These are phyloP conservation scores for Scophthalmus maximus DNA, from an alignment of 2,113 vertebrate species.

Conservation along the genomic window DNA sequence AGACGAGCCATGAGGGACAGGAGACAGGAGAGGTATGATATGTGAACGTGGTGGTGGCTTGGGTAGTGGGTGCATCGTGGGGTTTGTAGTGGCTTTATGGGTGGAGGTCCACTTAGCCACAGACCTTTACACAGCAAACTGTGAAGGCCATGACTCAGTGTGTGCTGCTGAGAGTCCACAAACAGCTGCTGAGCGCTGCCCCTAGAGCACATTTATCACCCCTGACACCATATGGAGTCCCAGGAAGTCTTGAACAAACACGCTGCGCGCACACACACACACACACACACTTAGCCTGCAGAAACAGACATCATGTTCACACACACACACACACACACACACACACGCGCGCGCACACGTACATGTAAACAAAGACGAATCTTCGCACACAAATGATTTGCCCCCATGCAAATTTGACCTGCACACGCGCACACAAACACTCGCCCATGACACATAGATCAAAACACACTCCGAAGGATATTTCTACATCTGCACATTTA, in stretches of 20 bases:
- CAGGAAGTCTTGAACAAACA: slow-evolving; percentile 44
- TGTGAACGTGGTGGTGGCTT: background rate
- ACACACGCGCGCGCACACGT: too few relatives aligned
- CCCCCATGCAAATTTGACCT: background rate
- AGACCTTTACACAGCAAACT: slow-evolving; percentile 7
- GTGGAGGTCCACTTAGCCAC: slow-evolving; percentile 21
- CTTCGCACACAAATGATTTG: background rate
- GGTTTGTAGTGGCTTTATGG: background rate
- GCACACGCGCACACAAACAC: background rate
- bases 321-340: slow-evolving; percentile 27
- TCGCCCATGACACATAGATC: background rate
- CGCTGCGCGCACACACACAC: slow-evolving; percentile 21
- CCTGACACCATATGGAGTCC: slow-evolving; percentile 57
- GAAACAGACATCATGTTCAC: slow-evolving; percentile 15
- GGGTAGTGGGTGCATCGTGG: too few relatives aligned
- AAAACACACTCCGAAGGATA: too few relatives aligned
- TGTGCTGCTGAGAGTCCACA: slow-evolving; percentile 29
- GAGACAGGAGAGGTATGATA: background rate
- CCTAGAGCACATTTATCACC: slow-evolving; percentile 54
- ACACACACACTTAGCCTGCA: slow-evolving; percentile 19
- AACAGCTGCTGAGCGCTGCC: slow-evolving; percentile 53
- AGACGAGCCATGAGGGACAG: background rate
- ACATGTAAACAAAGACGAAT: slow-evolving; percentile 10
- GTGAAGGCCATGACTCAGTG: slow-evolving; percentile 12
- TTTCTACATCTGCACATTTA: slow-evolving; percentile 2